phyloP scores from a whole-genome alignment of 1,140 invertebrate genomes.

The Drosophila azteca region DNA sequence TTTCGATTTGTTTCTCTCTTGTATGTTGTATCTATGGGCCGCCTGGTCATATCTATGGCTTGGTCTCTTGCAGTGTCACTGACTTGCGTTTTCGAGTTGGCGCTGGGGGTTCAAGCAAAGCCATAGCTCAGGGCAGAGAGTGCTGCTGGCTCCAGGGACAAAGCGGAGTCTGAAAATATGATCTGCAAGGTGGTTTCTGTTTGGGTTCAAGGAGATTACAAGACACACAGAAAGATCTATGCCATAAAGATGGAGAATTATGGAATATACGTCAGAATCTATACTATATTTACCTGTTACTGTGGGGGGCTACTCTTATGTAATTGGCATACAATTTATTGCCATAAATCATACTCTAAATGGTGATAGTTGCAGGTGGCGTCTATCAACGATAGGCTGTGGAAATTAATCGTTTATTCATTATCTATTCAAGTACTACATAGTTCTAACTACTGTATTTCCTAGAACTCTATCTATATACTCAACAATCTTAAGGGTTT shows the following conservation, averaged over 20 bases:
- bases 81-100: conserved; percentile 35
- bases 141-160: conserved; percentile 29
- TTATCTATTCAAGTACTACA: no score
- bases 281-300: no score
- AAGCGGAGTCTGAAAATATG: conserved; percentile 9
- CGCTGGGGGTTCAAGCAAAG: conserved; percentile 34
- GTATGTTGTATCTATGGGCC: conserved; percentile 2
- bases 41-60: neutral
- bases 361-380: neutral
- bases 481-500: neutral
- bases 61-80: conserved; percentile 56
- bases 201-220: conserved; percentile 7
- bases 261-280: no score
- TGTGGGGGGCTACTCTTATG: no score
- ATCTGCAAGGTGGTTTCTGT: conserved; percentile 26
- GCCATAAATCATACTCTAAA: no score
- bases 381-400: no score
- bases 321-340: no score
- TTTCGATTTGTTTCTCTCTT: conserved; percentile 23
- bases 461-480: no score
- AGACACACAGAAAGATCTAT: no score
- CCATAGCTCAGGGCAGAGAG: conserved; percentile 34
- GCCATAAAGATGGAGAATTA: no score
- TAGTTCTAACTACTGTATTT: neutral
- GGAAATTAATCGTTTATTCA: no score